Base-by-base conservation (phyloP, 2,113 vertebrate species). In the Nanger granti region DNA sequence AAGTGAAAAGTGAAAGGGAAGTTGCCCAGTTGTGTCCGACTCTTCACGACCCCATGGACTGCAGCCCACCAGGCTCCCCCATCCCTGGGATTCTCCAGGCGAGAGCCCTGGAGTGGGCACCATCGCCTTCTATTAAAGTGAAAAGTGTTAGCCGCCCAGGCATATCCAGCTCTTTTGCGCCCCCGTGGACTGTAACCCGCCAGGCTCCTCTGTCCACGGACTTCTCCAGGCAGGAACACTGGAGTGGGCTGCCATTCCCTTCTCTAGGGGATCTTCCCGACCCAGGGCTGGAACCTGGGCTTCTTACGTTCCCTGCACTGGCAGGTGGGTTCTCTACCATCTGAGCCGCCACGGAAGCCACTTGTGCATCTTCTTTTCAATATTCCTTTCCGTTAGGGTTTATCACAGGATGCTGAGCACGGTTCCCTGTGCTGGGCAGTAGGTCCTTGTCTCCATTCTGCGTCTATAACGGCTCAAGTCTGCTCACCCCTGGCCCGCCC, bases 331-430 rank as follows among this genome's bases (percentile, higher is more conserved):
- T 79, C 37, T 28, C 5, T 0, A 8, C 73, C 24, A 2, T 4
- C 73, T 44, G 41, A 44, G 73, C 73, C 0, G 0, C 24, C 3
- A 2, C 28, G 24, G 37, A 7, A 11, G 41, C 73, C 41, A 3
- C 37, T 18, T 11, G 29, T 0, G 2, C 0, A 0, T 2, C 2
- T 4, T 22, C 80, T 10, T 7, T 7, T 22, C 15, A 13, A 7
- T 4, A 1, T 22, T 34, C 4, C 20, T 82, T 12, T 11, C 80
- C 80, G 0, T 54, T 4, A 12, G 20, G 80, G 5, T 7, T 29
- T 54, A 7, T 52, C 29, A 2, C 29, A 22, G 47, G 17, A 22
- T 2, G 1, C 0, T 3, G 47, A 11, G 18, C 44, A 2, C 7
- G 31, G 80, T 0, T 22, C 80, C 17, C 29, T 3, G 29, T 7